Evolutionary conservation across 2,113 vertebrate species (phyloP).

Genomic region (Cromileptes altivelis): DNA sequence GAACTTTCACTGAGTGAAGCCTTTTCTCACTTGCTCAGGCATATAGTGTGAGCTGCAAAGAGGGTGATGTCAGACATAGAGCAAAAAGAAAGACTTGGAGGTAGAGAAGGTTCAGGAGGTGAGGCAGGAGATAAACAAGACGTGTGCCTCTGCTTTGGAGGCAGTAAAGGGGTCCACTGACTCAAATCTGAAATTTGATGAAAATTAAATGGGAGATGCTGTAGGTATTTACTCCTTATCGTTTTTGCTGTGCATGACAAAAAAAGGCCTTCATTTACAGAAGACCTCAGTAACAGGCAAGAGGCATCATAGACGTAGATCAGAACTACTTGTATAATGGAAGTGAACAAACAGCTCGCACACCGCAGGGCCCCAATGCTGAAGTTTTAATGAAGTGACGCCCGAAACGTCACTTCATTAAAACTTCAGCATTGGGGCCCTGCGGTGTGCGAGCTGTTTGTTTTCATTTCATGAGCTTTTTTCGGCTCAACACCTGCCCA

Average conservation of each 20-base stretch:
- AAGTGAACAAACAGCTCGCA: background rate
- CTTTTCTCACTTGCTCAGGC: constrained; percentile 37
- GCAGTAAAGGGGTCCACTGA: background rate
- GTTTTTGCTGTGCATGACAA: background rate
- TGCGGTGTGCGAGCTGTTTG: too few species aligned
- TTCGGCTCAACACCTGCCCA: too few species aligned
- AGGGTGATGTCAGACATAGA: constrained; percentile 29
- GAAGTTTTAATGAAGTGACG: too few species aligned
- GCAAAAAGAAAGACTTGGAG: background rate
- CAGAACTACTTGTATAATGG: background rate
- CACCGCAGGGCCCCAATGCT: too few species aligned
- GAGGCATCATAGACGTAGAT: background rate
- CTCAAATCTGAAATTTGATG: background rate
- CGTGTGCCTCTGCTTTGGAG: background rate
- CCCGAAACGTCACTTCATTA: too few species aligned
- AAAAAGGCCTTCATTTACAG: background rate
- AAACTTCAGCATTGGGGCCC: too few species aligned
- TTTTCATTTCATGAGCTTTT: too few species aligned
- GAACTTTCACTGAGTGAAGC: constrained; percentile 55
- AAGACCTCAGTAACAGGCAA: background rate
- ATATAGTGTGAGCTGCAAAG: constrained; percentile 16
- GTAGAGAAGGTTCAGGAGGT: background rate
- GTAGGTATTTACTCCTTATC: background rate
- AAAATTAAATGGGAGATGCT: background rate
- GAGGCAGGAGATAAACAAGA: constrained; percentile 18